These are phyloP conservation scores for Microctenopoma steveboyesi DNA, from an alignment of 2,797 vertebrate species.

Conservation along the genomic window DNA sequence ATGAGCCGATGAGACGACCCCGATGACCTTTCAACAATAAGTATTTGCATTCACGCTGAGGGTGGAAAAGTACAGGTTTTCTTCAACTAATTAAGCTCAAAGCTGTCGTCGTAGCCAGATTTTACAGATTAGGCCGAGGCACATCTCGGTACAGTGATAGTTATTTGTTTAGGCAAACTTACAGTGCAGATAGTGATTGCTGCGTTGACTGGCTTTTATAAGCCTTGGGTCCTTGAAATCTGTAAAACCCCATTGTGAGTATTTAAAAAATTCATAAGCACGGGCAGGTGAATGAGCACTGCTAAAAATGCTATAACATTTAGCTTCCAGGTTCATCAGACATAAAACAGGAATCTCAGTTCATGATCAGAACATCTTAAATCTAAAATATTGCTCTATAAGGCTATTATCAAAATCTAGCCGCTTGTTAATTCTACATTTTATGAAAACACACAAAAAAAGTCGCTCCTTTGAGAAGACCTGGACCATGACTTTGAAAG, in stretches of 20 bases:
- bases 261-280: constrained; percentile 9
- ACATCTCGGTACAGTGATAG: constrained; percentile 13
- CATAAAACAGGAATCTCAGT: constrained; percentile 23
- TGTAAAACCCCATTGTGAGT: background rate
- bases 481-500: constrained; percentile 49
- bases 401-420: constrained; percentile 16
- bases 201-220: constrained; percentile 23
- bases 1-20: constrained; percentile 69
- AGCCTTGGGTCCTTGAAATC: constrained; percentile 19
- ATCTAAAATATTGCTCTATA: background rate
- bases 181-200: constrained; percentile 31
- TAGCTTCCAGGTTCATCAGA: constrained; percentile 19
- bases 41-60: constrained; percentile 61
- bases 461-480: constrained; percentile 21
- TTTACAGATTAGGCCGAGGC: constrained; percentile 36
- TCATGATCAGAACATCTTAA: constrained; percentile 14
- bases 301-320: constrained; percentile 42
- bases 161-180: background rate
- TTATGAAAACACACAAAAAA: background rate
- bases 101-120: constrained; percentile 44
- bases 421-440: constrained; percentile 31
- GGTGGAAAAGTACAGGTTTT: constrained; percentile 53
- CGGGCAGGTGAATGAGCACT: background rate
- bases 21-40: constrained; percentile 64
- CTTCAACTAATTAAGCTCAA: constrained; percentile 67